Conservation (phyloP, 2,888 invertebrate genomes). For the Catocala nupta region DNA sequence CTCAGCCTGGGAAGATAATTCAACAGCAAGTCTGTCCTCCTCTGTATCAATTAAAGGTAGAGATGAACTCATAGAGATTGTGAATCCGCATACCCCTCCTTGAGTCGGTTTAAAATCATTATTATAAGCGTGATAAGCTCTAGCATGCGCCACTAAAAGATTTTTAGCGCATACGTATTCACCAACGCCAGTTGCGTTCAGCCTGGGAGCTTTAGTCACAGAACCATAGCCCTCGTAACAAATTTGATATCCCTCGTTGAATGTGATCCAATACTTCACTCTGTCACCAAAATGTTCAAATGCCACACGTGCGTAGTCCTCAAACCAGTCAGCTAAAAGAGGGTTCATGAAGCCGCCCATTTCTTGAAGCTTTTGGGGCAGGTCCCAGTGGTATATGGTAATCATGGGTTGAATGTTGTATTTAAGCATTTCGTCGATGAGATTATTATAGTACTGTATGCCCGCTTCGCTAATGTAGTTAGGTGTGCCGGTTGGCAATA, state of each 20-base stretch:
- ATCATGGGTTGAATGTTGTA: constrained; percentile 88
- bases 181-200: constrained; percentile 75
- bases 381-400: constrained; percentile 85
- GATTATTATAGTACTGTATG: constrained; percentile 88
- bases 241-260: constrained; percentile 83
- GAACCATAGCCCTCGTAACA: constrained; percentile 77
- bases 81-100: constrained; percentile 50
- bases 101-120: constrained; percentile 63
- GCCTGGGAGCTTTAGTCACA: constrained; percentile 61
- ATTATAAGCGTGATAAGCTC: constrained; percentile 72
- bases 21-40: constrained; percentile 64
- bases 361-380: constrained; percentile 83
- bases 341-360: constrained; percentile 83
- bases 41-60: constrained; percentile 59
- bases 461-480: constrained; percentile 86
- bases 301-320: constrained; percentile 75
- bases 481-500: constrained; percentile 86
- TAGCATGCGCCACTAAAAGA: constrained; percentile 85
- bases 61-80: constrained; percentile 35
- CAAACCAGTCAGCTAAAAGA: constrained; percentile 75
- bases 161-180: constrained; percentile 83
- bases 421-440: constrained; percentile 87
- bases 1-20: constrained; percentile 44
- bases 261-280: constrained; percentile 86
- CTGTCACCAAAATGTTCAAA: constrained; percentile 80